phyloP scores from a whole-genome alignment of 2,797 vertebrate genomes.

The Podarcis siculus region DNA sequence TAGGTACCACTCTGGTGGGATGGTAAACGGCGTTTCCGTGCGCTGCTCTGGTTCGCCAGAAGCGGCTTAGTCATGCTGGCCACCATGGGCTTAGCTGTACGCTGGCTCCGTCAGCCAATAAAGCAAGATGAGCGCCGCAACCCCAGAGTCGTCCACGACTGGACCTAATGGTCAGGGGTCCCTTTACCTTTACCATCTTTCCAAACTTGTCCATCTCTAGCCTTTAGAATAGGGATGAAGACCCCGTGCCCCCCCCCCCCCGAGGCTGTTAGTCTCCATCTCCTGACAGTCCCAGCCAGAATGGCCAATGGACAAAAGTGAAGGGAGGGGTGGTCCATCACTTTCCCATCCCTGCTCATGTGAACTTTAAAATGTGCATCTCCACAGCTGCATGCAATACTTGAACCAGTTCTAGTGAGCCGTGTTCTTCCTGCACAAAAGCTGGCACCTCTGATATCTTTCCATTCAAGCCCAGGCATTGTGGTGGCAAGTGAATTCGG shows the following conservation, averaged over 20 bases:
- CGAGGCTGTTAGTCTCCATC: no score
- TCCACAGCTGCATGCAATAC: not conserved
- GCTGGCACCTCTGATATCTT: not conserved
- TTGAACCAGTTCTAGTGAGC: not conserved
- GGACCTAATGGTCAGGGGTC: no score
- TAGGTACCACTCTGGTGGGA: no score
- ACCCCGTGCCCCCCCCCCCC: no score
- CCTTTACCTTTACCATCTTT: not conserved
- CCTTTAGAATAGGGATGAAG: not conserved
- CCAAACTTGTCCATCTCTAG: not conserved
- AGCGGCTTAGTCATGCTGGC: no score
- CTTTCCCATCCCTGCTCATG: not conserved
- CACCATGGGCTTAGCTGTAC: no score
- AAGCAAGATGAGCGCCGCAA: no score
- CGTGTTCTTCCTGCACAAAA: not conserved
- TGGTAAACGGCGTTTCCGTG: no score
- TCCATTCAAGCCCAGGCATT: not conserved
- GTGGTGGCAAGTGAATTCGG: not conserved
- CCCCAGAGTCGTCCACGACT: no score
- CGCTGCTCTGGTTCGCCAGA: no score
- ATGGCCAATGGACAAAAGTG: not conserved
- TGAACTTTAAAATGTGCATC: not conserved
- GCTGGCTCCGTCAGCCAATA: no score
- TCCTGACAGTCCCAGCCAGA: no score
- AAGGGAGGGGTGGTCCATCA: not conserved